These are phyloP conservation scores for Sympetrum striolatum DNA, from an alignment of 2,888 invertebrate genomes.

Conservation along the genomic window DNA sequence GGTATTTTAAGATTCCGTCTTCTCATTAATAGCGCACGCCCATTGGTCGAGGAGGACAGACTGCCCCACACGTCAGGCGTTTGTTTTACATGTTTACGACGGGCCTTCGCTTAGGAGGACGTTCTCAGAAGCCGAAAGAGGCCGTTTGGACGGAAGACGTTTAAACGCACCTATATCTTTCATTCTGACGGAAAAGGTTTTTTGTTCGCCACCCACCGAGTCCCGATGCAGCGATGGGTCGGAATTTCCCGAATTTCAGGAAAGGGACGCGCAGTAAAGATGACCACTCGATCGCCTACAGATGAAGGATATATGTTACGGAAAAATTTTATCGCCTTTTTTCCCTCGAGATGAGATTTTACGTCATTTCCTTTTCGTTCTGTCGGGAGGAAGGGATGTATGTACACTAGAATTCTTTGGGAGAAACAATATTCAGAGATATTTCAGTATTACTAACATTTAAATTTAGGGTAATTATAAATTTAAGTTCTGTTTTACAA, in stretches of 20 bases:
- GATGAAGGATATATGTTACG: too few relatives aligned
- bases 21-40: not conserved
- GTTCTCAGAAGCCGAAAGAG: not conserved
- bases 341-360: too few relatives aligned
- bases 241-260: not conserved
- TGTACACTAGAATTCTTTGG: too few relatives aligned
- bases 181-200: not conserved
- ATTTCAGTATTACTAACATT: too few relatives aligned
- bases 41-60: not conserved
- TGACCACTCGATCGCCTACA: too few relatives aligned
- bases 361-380: too few relatives aligned
- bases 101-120: not conserved
- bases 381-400: too few relatives aligned
- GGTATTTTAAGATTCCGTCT: not conserved
- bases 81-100: not conserved
- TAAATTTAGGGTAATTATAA: too few relatives aligned
- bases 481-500: too few relatives aligned
- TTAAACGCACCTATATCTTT: not conserved
- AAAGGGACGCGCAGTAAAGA: too few relatives aligned
- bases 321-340: too few relatives aligned
- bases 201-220: not conserved
- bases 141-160: not conserved
- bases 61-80: not conserved
- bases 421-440: too few relatives aligned
- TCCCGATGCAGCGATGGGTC: not conserved